Evolutionary conservation across 1,140 invertebrate species (phyloP).

Genomic region (Gonatopus flavifemur): DNA sequence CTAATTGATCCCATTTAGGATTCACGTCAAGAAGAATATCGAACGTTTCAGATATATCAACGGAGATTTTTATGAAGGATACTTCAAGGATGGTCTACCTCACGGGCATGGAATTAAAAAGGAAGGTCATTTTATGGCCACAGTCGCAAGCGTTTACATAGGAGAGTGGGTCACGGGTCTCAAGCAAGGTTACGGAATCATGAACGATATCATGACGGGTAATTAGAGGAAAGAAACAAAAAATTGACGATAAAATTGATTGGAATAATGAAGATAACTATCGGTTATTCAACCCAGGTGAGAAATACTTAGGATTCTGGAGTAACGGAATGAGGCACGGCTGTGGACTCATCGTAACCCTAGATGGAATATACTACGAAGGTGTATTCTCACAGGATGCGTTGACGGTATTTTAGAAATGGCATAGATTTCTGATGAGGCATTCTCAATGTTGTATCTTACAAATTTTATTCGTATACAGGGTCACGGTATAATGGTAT

Average conservation of each 20-base stretch:
- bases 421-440: constrained; percentile 2
- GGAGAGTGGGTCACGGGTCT: constrained; percentile 80
- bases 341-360: constrained; percentile 79
- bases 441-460: constrained; percentile 1
- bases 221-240: too few species aligned
- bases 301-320: constrained; percentile 89
- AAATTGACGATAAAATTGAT: too few species aligned
- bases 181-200: constrained; percentile 82
- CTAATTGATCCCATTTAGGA: too few species aligned
- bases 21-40: neutral
- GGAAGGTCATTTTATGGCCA: constrained; percentile 75
- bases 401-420: constrained; percentile 64
- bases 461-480: constrained; percentile 35
- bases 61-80: constrained; percentile 80
- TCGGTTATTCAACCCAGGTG: constrained; percentile 64
- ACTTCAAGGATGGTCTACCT: constrained; percentile 79
- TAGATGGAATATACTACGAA: constrained; percentile 89
- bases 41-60: constrained; percentile 59
- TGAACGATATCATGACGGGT: constrained; percentile 78
- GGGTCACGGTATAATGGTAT: constrained; percentile 84
- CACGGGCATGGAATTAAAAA: constrained; percentile 83
- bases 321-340: constrained; percentile 79
- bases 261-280: too few species aligned
- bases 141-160: constrained; percentile 77
- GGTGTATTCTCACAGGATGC: constrained; percentile 79